A percentile compares a stretch with the other conserved stretches of the same genome.
Evolutionary conservation across 2,113 vertebrate species (phyloP).

Genomic region (Oxyruncus cristatus): DNA sequence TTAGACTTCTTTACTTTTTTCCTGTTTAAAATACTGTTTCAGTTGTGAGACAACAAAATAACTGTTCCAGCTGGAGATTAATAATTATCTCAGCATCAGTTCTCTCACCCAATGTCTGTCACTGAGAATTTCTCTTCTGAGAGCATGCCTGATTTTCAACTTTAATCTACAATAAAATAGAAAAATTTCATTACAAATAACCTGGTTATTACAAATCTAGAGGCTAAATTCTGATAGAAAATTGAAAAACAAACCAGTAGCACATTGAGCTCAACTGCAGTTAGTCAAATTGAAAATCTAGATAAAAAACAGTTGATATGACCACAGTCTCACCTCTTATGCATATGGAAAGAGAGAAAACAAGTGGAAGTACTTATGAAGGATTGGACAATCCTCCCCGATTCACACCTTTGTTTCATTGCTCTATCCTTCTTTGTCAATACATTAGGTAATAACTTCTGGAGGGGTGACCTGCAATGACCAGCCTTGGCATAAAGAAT

Average conservation of each 20-base stretch:
- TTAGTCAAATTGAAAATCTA: neutral
- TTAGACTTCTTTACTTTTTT: neutral
- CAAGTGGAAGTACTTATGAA: neutral
- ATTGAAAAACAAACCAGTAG: neutral
- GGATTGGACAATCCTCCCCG: neutral
- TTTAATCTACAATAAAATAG: neutral
- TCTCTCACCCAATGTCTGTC: neutral
- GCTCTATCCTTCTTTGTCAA: neutral
- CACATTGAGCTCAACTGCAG: neutral
- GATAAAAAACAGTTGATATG: neutral
- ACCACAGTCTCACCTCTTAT: neutral
- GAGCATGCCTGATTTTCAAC: neutral
- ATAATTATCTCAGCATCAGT: neutral
- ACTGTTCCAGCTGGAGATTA: neutral
- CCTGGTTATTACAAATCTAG: neutral
- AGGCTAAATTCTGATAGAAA: neutral
- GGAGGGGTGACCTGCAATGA: slow-evolving; percentile 71
- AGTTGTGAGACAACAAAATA: neutral
- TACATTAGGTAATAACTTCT: slow-evolving; percentile 71
- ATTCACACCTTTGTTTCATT: neutral
- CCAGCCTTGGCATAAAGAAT: slow-evolving; percentile 80
- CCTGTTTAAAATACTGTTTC: neutral
- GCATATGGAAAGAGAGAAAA: neutral
- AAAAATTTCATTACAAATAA: neutral
- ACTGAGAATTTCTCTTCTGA: neutral